Percentiles rank a stretch among this genome's conserved stretches.
Evolutionary conservation across 2,888 invertebrate genomes (phyloP).

Genomic region (Acrobasis repandana): DNA sequence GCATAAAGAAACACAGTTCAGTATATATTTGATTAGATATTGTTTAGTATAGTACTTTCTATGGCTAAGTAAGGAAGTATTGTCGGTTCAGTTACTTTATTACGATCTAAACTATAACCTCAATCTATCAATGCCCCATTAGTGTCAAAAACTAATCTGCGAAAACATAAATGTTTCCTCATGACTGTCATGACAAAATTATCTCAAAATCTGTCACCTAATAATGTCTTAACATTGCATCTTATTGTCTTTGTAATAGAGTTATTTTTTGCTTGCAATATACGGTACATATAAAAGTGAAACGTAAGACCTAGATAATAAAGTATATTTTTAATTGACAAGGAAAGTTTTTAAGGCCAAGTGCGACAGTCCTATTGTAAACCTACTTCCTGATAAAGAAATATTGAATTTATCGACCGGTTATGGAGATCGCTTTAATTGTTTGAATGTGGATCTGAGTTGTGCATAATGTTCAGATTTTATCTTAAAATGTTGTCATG

Average conservation of each 20-base stretch:
- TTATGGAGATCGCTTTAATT: slow-evolving; percentile 19
- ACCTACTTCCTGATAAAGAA: slow-evolving; percentile 17
- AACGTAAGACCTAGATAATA: slow-evolving; percentile 12
- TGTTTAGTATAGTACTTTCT: neutral
- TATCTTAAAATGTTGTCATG: slow-evolving; percentile 1
- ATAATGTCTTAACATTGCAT: neutral
- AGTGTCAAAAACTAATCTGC: neutral
- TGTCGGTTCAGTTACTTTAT: no score
- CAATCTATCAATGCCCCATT: slow-evolving; percentile 14
- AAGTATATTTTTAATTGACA: slow-evolving; percentile 38
- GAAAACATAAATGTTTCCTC: slow-evolving; percentile 10
- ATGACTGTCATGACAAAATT: slow-evolving; percentile 1
- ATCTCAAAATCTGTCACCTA: slow-evolving; percentile 12
- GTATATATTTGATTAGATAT: neutral
- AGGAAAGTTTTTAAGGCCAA: slow-evolving; percentile 42
- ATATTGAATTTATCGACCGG: slow-evolving; percentile 17
- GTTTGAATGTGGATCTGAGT: slow-evolving; percentile 18
- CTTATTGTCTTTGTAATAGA: neutral
- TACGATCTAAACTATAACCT: neutral
- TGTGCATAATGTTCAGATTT: slow-evolving; percentile 19
- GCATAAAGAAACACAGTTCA: no score
- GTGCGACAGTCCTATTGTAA: slow-evolving; percentile 44
- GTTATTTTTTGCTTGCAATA: neutral
- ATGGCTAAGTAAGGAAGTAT: no score
- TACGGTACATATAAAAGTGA: neutral